Evolutionary conservation across 2,113 vertebrate species (phyloP), one percentile per base, ranked within the genome.

Genomic region (Panurus biarmicus): DNA sequence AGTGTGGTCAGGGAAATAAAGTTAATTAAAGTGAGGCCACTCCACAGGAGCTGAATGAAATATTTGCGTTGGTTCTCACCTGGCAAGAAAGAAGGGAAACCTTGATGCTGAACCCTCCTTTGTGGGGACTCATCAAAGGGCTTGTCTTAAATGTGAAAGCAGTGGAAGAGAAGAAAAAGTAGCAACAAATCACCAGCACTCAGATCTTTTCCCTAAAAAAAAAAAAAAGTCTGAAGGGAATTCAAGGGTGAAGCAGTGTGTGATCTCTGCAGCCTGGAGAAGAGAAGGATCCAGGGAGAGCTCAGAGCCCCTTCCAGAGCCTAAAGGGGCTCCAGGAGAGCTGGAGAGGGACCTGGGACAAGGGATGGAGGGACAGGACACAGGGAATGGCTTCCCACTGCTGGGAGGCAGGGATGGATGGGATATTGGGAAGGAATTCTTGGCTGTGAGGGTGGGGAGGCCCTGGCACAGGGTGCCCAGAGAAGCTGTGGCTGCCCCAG

Each of bases 401-500:
- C 16, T 20, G 50, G 25, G 58, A 44, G 31, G 25, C 10, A 85
- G 61, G 21, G 21, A 1, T 14, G 0, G 45, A 5, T 69, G 62
- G 38, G 38, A 53, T 23, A 28, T 13, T 28, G 28, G 38, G 47
- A 53, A 45, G 38, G 7, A 53, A 53, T 53, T 53, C 0, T 0
- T 51, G 0, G 0, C 15, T n/a, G 12, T 1, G 54, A 45, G 45
- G 33, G 12, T 53, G 54, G 2, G 0, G 7, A 77, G 19, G 4
- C 10, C 17, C 38, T 60, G 72, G 38, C 14, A 60, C 10, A 61
- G 72, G 14, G 0, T 69, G 0, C 8, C 14, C 62, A 60, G 38
- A 69, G 72, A 12, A 77, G 54, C 72, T 69, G 62, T 60, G 53
- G 54, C 45, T 77, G 72, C 8, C 19, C 54, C 64, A 64, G 69